Evolutionary conservation across 2,888 invertebrate genomes (phyloP).

Genomic region (Lutraria lutraria): DNA sequence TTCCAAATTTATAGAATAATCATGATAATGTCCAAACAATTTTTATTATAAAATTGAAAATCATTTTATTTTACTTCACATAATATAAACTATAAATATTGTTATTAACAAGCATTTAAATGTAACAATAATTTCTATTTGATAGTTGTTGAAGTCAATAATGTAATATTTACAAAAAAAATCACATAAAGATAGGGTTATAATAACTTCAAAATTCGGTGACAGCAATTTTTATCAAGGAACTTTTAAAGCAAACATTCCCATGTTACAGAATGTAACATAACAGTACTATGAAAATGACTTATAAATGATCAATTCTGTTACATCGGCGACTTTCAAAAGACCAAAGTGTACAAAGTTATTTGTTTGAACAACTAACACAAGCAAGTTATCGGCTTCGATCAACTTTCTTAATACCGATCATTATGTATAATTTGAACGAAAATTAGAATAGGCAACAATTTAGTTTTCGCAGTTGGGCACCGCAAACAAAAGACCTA

Average conservation of each 20-base stretch:
- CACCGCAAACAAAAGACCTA: slow-evolving; percentile 35
- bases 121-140: too few relatives aligned
- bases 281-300: not conserved
- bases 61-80: too few relatives aligned
- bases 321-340: slow-evolving; percentile 1
- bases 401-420: slow-evolving; percentile 16
- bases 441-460: slow-evolving; percentile 32
- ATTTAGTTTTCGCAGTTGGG: slow-evolving; percentile 54
- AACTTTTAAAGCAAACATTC: not conserved
- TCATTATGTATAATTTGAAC: slow-evolving; percentile 51
- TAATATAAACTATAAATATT: too few relatives aligned
- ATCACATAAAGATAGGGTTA: too few relatives aligned
- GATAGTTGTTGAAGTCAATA: too few relatives aligned
- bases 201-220: not conserved
- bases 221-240: not conserved
- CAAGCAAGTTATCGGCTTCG: slow-evolving; percentile 19
- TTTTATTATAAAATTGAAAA: too few relatives aligned
- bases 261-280: slow-evolving; percentile 2
- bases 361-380: slow-evolving; percentile 11
- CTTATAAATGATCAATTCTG: not conserved
- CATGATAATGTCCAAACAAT: too few relatives aligned
- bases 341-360: slow-evolving; percentile 16
- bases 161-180: too few relatives aligned
- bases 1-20: too few relatives aligned
- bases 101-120: too few relatives aligned